A percentile compares a stretch with the other conserved stretches of the same genome.
These are phyloP conservation scores for Decapterus maruadsi DNA, from an alignment of 2,797 vertebrate genomes.

Conservation along the genomic window DNA sequence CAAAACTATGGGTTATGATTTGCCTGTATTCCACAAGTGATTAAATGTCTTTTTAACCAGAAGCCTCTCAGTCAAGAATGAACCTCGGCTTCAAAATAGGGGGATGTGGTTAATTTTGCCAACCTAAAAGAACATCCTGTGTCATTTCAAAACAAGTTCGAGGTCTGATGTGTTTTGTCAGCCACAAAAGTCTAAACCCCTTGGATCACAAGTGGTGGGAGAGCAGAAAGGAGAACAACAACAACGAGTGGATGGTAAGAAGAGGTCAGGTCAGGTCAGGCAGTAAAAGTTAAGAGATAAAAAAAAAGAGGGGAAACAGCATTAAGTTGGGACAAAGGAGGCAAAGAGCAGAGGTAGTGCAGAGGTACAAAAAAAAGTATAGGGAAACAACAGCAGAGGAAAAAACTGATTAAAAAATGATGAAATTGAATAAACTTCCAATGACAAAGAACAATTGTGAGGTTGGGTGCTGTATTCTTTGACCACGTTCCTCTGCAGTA, in stretches of 20 bases:
- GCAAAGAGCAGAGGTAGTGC: not conserved
- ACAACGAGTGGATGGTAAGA: not conserved
- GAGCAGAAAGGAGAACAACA: not conserved
- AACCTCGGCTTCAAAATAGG: constrained; percentile 13
- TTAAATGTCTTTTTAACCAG: constrained; percentile 30
- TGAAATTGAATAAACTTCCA: not conserved
- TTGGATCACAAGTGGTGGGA: not conserved
- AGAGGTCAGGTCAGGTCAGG: constrained; percentile 14
- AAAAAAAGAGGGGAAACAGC: constrained; percentile 4
- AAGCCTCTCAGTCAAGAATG: constrained; percentile 22
- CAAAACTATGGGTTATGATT: constrained; percentile 36
- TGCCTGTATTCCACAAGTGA: constrained; percentile 31
- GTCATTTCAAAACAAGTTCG: constrained; percentile 23
- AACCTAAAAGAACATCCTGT: constrained; percentile 11
- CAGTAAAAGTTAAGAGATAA: constrained; percentile 20
- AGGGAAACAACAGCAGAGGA: constrained; percentile 13
- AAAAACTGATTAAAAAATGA: not conserved
- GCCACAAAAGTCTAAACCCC: constrained; percentile 5
- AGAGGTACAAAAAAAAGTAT: not conserved
- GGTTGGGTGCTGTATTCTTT: not conserved
- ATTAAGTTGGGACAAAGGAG: constrained; percentile 10
- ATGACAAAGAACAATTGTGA: not conserved
- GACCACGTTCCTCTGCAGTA: not conserved
- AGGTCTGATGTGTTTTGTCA: constrained; percentile 11
- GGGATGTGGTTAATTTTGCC: constrained; percentile 21